A percentile compares a stretch with the other conserved stretches of the same genome.
phyloP scores from a whole-genome alignment of 1,140 invertebrate species.

The Ceratosolen fusciceps region DNA sequence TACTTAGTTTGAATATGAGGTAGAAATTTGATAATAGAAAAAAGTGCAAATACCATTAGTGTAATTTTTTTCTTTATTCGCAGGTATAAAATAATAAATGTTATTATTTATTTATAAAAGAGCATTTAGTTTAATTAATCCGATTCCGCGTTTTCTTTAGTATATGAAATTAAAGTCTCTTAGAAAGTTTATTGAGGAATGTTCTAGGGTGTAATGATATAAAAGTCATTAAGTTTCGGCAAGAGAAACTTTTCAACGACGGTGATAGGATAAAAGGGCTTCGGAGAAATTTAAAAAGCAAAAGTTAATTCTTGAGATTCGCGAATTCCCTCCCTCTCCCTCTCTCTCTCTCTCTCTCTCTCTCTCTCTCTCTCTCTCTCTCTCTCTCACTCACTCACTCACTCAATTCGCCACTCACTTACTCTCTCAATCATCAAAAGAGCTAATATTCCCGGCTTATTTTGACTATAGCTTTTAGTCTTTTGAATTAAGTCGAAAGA shows the following conservation, averaged over 20 bases:
- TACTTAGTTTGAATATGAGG: no score
- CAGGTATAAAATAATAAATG: no score
- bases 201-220: neutral
- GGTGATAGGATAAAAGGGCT: constrained; percentile 35
- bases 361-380: no score
- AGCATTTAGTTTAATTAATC: neutral
- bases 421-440: constrained; percentile 49
- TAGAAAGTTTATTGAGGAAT: constrained; percentile 24
- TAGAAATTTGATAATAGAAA: no score
- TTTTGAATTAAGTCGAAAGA: constrained; percentile 71
- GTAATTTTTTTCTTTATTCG: no score
- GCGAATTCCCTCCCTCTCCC: neutral
- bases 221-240: constrained; percentile 41
- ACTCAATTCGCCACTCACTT: no score
- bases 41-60: no score
- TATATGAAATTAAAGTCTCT: constrained; percentile 6
- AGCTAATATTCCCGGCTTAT: constrained; percentile 61
- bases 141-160: constrained; percentile 13
- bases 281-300: constrained; percentile 36
- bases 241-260: constrained; percentile 40
- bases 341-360: no score
- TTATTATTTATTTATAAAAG: constrained; percentile 10
- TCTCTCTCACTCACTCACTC: no score
- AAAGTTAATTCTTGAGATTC: constrained; percentile 49
- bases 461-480: constrained; percentile 59